Base-by-base conservation (phyloP, 2,888 invertebrate species). In the Chaitophorus viminalis region DNA sequence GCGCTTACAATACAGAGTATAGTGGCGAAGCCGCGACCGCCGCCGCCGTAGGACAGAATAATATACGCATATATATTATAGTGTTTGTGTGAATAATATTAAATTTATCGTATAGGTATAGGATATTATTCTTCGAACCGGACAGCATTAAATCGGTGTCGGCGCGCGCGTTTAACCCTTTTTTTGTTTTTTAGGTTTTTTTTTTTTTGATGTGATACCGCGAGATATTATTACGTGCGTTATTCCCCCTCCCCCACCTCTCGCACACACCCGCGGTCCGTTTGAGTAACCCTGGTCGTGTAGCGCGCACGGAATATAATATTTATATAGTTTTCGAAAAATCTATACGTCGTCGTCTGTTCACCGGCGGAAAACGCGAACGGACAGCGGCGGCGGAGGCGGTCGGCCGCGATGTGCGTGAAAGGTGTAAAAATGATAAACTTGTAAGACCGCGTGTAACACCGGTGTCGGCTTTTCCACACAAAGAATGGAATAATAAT, bases 391-490 rank as follows among this genome's bases (percentile, higher is more conserved):
- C 76, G 82, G 82, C 76, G 82, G 82, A 72, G 82, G 77, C 46
- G 85, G 77, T 21, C 65, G 65, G 85, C 39, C 77, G 77, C 68
- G 46, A 78, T 36, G 77, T 33, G 77, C 65, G 75, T 78, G 79
- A 81, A 74, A 87, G 87, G 87, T 87, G 87, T 87, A 87, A 87
- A 87, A 87, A 87, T 87, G 87, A 87, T 81, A 87, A 87, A 87
- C 87, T 87, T 87, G 87, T 87, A 81, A 87, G 81, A 87, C 81
- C 31, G n/a, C 72, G 87, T 81, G 81, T 87, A 81, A 87, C 87
- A 87, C 87, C 79, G 74, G 79, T 74, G 87, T 81, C 87, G 87
- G 87, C 79, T 81, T 85, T 85, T 85, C 17, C 79, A 25, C 70
- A 87, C 87, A 87, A 87, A 87, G 87, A 54, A 74, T 14, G 2